A percentile compares a stretch with the other conserved stretches of the same genome.
These are phyloP conservation scores for Amorpha juglandis DNA, from an alignment of 2,888 invertebrate genomes.

Conservation along the genomic window DNA sequence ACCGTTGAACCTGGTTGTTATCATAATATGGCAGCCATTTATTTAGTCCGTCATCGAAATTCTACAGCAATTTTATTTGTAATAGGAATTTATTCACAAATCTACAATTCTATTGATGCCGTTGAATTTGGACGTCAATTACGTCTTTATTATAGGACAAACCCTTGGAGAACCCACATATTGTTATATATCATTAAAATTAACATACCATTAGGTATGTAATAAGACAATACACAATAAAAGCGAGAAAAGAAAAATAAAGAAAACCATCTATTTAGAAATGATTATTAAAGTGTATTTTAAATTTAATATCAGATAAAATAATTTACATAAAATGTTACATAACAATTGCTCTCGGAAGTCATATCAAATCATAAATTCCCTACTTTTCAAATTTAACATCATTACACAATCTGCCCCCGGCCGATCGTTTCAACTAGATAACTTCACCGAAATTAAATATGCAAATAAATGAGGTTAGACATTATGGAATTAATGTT, in stretches of 20 bases:
- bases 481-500: conserved; percentile 32
- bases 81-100: too few relatives aligned
- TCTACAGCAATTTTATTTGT: too few relatives aligned
- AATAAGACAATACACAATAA: too few relatives aligned
- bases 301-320: too few relatives aligned
- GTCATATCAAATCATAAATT: neutral
- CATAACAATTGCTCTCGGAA: neutral
- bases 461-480: conserved; percentile 13
- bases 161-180: too few relatives aligned
- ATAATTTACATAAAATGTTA: too few relatives aligned
- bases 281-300: too few relatives aligned
- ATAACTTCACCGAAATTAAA: conserved; percentile 13
- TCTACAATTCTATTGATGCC: neutral
- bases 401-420: conserved; percentile 7
- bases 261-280: too few relatives aligned
- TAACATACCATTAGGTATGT: too few relatives aligned
- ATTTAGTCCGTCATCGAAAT: neutral
- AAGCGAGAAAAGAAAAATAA: too few relatives aligned
- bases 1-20: neutral
- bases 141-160: neutral
- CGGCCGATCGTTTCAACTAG: neutral
- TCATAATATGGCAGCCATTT: neutral
- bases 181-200: too few relatives aligned
- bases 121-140: neutral
- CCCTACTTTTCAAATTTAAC: neutral